Evolutionary conservation across 2,113 vertebrate species (phyloP), one percentile per base, ranked within the genome.

Genomic region (Sarotherodon lohbergeri): DNA sequence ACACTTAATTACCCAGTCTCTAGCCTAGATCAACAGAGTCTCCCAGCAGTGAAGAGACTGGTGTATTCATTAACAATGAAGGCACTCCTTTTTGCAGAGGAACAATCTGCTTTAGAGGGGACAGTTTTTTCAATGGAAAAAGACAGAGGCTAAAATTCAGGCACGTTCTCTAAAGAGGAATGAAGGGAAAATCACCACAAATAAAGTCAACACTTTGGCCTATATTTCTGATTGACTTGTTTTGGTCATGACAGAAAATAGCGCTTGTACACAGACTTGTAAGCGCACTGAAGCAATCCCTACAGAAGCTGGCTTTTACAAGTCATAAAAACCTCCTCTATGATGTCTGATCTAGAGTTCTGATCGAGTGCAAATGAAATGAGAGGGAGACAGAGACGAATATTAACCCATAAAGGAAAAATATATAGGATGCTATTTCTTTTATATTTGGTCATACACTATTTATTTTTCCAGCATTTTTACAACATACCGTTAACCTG

Each of bases 1-100:
- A 86, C 91, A 93, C 91, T 95, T 96, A 95, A 96, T 96, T 96
- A 95, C 87, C 90, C 87, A 68, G 86, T 91, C 86, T 93, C 84
- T 85, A 86, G 91, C 93, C 93, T 95, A 91, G 94, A 96, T 96
- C 95, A 96, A 95, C 95, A 93, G 87, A 93, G 93, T 95, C 92
- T 93, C 94, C 91, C 90, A 91, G 90, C 92, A 91, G 93, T 86
- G 84, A 87, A 80, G 89, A 92, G 89, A 86, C 92, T 88, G 86
- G 86, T 90, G 93, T 92, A 82, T 94, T 96, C 92, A 95, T 96
- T 96, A 95, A 93, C 91, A 94, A 91, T 92, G 93, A 94, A 92
- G 88, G 81, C 78, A 83, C 63, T 78, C 87, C 71, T 93, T 94
- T 94, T 87, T 89, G 87, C 88, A 79, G 90, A 91, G 89, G 89